These are phyloP conservation scores for Meloe dianella DNA, from an alignment of 2,888 invertebrate genomes.

Conservation along the genomic window DNA sequence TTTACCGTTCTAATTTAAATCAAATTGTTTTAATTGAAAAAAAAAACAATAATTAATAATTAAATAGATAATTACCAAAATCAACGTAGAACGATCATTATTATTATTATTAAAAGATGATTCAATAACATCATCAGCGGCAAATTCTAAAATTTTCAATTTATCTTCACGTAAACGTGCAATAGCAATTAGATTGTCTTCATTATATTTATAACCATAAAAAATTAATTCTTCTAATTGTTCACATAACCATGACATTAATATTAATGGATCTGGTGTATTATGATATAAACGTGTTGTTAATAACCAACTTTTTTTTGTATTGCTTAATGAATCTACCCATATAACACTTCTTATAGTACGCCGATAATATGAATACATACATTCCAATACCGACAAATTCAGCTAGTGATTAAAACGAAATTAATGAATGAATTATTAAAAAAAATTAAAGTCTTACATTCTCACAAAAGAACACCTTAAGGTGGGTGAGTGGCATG, in stretches of 20 bases:
- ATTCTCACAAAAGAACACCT: slow-evolving; percentile 75
- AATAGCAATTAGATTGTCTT: slow-evolving; percentile 69
- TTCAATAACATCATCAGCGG: slow-evolving; percentile 60
- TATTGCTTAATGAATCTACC: slow-evolving; percentile 63
- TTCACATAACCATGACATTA: slow-evolving; percentile 71
- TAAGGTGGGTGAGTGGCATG: slow-evolving; percentile 76
- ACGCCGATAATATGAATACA: slow-evolving; percentile 62
- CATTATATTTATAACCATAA: slow-evolving; percentile 65
- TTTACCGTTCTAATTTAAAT: slow-evolving; percentile 52
- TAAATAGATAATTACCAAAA: background rate
- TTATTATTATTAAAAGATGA: slow-evolving; percentile 33
- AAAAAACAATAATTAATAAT: background rate
- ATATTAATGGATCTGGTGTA: slow-evolving; percentile 66
- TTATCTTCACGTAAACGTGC: slow-evolving; percentile 66
- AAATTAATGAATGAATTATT: background rate
- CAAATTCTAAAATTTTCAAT: slow-evolving; percentile 65
- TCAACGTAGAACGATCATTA: background rate
- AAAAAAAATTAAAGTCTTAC: slow-evolving; percentile 52
- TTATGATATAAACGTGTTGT: slow-evolving; percentile 44
- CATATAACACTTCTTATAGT: slow-evolving; percentile 67
- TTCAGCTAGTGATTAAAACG: background rate
- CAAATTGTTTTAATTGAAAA: too few relatives aligned
- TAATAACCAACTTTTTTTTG: slow-evolving; percentile 45
- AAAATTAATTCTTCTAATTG: slow-evolving; percentile 66
- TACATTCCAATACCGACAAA: slow-evolving; percentile 59